Conservation (phyloP, 2,888 invertebrate genomes). For the Resseliella maxima region DNA sequence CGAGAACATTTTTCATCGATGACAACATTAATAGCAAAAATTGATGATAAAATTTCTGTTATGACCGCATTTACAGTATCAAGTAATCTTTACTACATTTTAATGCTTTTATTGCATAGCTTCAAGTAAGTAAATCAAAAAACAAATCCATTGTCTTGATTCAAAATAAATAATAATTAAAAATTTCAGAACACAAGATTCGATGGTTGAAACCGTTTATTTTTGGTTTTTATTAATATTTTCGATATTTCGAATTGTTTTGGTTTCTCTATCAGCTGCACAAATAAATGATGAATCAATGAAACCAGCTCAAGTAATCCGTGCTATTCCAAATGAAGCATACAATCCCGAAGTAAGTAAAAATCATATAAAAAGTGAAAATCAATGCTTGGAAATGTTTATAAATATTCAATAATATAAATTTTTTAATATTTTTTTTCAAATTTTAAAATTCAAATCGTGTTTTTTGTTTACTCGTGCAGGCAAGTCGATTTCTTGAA, state of each 20-base stretch:
- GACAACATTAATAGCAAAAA: constrained; percentile 70
- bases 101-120: constrained; percentile 72
- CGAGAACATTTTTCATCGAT: constrained; percentile 74
- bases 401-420: no score
- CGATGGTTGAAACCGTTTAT: background rate
- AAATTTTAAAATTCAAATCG: background rate
- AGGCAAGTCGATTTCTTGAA: constrained; percentile 69
- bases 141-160: background rate
- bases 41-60: constrained; percentile 72
- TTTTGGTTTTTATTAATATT: constrained; percentile 54
- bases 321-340: constrained; percentile 18
- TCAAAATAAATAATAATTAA: background rate
- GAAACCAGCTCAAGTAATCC: background rate
- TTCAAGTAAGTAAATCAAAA: constrained; percentile 40
- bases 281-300: constrained; percentile 54
- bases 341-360: constrained; percentile 34
- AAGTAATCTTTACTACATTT: constrained; percentile 78
- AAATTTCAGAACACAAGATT: constrained; percentile 28
- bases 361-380: background rate
- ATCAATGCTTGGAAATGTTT: no score
- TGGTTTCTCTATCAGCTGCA: background rate
- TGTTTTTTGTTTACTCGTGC: constrained; percentile 56
- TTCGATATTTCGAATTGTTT: background rate
- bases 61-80: constrained; percentile 74
- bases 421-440: background rate